Conservation (phyloP, 2,797 vertebrate species). For the Sebastes elongatus region DNA sequence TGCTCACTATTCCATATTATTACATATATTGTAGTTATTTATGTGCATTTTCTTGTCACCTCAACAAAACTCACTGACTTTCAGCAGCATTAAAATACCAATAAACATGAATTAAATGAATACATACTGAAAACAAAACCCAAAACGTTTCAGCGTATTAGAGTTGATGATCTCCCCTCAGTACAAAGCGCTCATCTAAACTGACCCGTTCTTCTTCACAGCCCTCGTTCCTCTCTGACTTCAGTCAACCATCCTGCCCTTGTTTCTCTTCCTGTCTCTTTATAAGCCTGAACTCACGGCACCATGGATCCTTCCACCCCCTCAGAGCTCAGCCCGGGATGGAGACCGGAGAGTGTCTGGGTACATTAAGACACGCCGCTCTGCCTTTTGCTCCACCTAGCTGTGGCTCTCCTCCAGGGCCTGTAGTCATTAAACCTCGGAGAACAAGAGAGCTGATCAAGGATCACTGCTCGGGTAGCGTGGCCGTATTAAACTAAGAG, state of each 20-base stretch:
- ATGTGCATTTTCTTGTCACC: not conserved
- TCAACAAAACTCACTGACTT: not conserved
- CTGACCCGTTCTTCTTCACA: not conserved
- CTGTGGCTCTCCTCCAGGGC: slow-evolving; percentile 8
- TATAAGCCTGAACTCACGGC: not conserved
- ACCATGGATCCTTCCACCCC: not conserved
- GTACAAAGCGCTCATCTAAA: not conserved
- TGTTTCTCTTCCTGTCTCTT: not conserved
- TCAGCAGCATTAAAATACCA: not conserved
- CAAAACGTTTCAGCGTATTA: not conserved
- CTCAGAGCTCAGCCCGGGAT: not conserved
- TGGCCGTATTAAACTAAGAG: slow-evolving; percentile 37
- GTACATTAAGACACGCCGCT: slow-evolving; percentile 23
- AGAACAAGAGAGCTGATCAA: slow-evolving; percentile 42
- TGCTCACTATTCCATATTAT: too few species aligned
- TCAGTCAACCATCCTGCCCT: not conserved
- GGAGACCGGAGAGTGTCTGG: slow-evolving; percentile 2
- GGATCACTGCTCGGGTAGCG: slow-evolving; percentile 35
- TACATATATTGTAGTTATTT: not conserved
- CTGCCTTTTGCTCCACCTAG: slow-evolving; percentile 17
- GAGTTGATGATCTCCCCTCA: not conserved
- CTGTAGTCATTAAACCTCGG: slow-evolving; percentile 46
- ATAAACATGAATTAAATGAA: not conserved
- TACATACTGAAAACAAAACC: not conserved
- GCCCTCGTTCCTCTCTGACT: not conserved